Conservation (phyloP, 2,113 vertebrate genomes). For the Gobiocypris rarus region DNA sequence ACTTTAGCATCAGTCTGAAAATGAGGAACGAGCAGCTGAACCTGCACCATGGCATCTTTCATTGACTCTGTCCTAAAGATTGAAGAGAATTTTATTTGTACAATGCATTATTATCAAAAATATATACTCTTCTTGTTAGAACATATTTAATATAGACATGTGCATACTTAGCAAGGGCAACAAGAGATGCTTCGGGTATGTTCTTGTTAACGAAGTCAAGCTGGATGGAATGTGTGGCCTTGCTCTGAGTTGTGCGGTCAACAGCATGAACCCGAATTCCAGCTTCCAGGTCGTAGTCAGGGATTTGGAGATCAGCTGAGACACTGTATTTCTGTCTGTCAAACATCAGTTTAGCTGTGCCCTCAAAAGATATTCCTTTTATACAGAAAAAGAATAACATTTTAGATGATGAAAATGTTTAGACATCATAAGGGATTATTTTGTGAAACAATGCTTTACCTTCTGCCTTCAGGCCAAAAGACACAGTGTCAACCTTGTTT, state of each 20-base stretch:
- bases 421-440: neutral
- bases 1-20: constrained; percentile 77
- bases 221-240: constrained; percentile 77
- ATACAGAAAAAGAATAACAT: neutral
- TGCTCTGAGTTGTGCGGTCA: constrained; percentile 72
- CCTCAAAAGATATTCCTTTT: constrained; percentile 80
- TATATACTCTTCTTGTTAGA: neutral
- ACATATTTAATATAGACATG: neutral
- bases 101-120: neutral
- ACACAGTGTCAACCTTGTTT: constrained; percentile 79
- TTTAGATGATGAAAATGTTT: neutral
- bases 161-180: constrained; percentile 84
- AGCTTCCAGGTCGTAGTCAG: constrained; percentile 80
- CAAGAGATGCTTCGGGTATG: constrained; percentile 80
- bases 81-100: neutral
- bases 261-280: constrained; percentile 80
- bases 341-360: constrained; percentile 77
- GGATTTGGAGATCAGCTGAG: constrained; percentile 83
- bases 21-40: constrained; percentile 80
- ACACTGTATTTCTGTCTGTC: constrained; percentile 79
- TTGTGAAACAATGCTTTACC: constrained; percentile 69
- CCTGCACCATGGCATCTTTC: constrained; percentile 78
- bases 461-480: constrained; percentile 80
- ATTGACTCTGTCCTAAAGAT: constrained; percentile 72
- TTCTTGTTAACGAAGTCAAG: constrained; percentile 87